Percentiles rank a stretch among this genome's conserved stretches.
phyloP scores from a whole-genome alignment of 2,888 invertebrate species.

The Megamerina dolium region DNA sequence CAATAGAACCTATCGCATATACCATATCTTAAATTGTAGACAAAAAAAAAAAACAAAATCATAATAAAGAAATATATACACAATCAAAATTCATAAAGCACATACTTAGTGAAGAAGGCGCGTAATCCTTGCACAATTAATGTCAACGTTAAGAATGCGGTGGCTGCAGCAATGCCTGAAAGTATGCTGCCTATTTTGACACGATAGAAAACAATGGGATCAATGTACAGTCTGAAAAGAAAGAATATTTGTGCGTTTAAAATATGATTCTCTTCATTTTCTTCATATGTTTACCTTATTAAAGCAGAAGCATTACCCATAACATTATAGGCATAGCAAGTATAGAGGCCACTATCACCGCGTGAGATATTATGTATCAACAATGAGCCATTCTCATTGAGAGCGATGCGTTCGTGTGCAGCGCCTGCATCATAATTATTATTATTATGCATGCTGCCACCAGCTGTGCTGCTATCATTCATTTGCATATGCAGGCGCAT shows the following conservation, averaged over 20 bases:
- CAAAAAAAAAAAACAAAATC: slow-evolving; percentile 6
- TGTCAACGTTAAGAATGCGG: slow-evolving; percentile 72
- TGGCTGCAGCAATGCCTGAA: slow-evolving; percentile 74
- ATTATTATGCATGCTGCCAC: slow-evolving; percentile 16
- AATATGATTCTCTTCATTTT: background rate
- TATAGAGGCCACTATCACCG: slow-evolving; percentile 78
- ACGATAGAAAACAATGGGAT: slow-evolving; percentile 76
- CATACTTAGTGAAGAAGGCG: slow-evolving; percentile 65
- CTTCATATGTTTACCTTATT: slow-evolving; percentile 50
- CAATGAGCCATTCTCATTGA: slow-evolving; percentile 74
- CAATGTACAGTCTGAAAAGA: slow-evolving; percentile 62
- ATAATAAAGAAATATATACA: background rate
- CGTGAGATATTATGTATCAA: slow-evolving; percentile 65
- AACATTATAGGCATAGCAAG: slow-evolving; percentile 80
- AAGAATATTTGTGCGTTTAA: background rate
- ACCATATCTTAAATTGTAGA: slow-evolving; percentile 42
- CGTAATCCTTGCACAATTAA: slow-evolving; percentile 71
- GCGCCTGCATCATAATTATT: slow-evolving; percentile 16
- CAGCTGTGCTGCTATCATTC: slow-evolving; percentile 27
- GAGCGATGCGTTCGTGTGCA: slow-evolving; percentile 38
- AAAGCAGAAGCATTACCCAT: slow-evolving; percentile 71
- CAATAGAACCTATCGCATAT: slow-evolving; percentile 62
- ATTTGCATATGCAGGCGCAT: too few relatives aligned
- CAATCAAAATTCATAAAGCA: slow-evolving; percentile 37
- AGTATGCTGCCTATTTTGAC: slow-evolving; percentile 79